These are phyloP conservation scores for Myiotriccus ornatus DNA, from an alignment of 2,797 vertebrate species.

Conservation along the genomic window DNA sequence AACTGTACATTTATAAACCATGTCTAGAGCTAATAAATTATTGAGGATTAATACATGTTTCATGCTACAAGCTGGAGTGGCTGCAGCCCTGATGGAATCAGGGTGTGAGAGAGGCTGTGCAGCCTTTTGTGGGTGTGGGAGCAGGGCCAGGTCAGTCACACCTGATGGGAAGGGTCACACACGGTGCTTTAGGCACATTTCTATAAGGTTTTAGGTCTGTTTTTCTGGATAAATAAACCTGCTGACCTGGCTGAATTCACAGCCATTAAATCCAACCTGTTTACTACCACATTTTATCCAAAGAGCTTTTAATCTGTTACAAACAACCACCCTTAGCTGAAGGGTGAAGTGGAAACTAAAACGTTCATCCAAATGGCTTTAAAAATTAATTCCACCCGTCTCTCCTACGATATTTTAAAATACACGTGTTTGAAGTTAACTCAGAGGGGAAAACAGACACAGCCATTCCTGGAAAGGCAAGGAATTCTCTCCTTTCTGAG, in stretches of 20 bases:
- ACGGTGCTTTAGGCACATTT: rapidly evolving
- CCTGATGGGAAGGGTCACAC: background rate
- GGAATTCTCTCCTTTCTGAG: background rate
- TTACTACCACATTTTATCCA: background rate
- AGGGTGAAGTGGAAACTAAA: background rate
- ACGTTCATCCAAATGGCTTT: background rate
- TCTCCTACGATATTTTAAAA: background rate
- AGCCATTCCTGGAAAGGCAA: background rate
- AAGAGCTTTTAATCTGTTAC: background rate
- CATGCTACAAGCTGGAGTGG: background rate
- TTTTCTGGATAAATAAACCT: background rate
- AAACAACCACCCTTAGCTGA: background rate
- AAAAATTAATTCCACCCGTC: background rate
- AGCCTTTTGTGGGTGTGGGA: rapidly evolving
- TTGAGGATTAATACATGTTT: background rate
- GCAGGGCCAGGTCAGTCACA: background rate
- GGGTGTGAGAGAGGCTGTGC: background rate
- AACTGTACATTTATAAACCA: background rate
- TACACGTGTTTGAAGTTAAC: background rate
- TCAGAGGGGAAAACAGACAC: background rate
- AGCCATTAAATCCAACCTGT: background rate
- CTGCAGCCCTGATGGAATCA: background rate
- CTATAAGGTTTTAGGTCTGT: background rate
- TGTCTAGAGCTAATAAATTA: background rate
- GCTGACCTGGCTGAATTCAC: background rate